A percentile compares a stretch with the other conserved stretches of the same genome.
phyloP scores from a whole-genome alignment of 2,113 vertebrate genomes.

The Carettochelys insculpta region DNA sequence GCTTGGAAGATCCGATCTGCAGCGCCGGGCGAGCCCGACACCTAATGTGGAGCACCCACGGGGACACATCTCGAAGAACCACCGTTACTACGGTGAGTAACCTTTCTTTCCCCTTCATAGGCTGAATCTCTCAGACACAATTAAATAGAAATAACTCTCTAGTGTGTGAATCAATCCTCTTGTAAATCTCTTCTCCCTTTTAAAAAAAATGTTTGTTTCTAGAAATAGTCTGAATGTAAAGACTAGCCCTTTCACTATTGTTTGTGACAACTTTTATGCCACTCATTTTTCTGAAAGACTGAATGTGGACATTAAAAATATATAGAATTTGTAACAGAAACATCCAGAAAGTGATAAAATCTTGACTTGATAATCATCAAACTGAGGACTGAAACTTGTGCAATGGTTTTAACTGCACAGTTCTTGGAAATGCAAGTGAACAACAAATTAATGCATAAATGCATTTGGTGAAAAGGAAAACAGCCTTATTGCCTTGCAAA shows the following conservation, averaged over 20 bases:
- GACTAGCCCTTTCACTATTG: slow-evolving; percentile 38
- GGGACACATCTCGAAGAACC: too few species aligned
- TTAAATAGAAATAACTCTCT: slow-evolving; percentile 26
- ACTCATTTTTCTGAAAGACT: slow-evolving; percentile 54
- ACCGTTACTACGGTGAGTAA: too few species aligned
- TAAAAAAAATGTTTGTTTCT: slow-evolving; percentile 55
- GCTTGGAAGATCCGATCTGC: too few species aligned
- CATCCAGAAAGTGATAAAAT: slow-evolving; percentile 36
- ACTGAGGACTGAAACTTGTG: slow-evolving; percentile 43
- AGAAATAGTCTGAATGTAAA: slow-evolving; percentile 43
- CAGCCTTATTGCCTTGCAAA: slow-evolving; percentile 37
- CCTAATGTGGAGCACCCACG: too few species aligned
- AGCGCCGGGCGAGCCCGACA: too few species aligned
- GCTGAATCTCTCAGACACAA: slow-evolving; percentile 11
- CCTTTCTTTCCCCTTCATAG: too few species aligned
- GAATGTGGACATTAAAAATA: slow-evolving; percentile 49
- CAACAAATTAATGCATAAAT: slow-evolving; percentile 1
- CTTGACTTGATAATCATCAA: slow-evolving; percentile 58
- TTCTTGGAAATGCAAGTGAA: slow-evolving; percentile 18
- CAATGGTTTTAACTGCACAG: slow-evolving; percentile 6
- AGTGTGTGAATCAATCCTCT: neutral
- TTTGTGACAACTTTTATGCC: slow-evolving; percentile 60
- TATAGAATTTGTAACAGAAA: slow-evolving; percentile 46
- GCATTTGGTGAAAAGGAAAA: slow-evolving; percentile 47
- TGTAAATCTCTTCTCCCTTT: slow-evolving; percentile 10